Evolutionary conservation across 2,888 invertebrate species (phyloP).

Genomic region (Philaethria dido): DNA sequence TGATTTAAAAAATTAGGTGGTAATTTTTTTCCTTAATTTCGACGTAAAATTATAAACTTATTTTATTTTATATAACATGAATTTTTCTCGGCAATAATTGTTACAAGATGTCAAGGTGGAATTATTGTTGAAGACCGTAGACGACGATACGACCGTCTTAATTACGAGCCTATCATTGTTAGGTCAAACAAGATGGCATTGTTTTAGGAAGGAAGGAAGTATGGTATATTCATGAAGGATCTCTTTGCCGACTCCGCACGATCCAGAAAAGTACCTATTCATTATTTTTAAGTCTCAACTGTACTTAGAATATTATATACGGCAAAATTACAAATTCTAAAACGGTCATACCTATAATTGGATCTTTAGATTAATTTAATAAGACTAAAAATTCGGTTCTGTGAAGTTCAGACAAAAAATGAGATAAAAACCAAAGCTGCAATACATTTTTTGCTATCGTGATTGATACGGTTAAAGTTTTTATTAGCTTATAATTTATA

Average conservation of each 20-base stretch:
- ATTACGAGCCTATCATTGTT: constrained; percentile 5
- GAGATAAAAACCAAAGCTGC: constrained; percentile 37
- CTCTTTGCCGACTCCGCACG: not conserved
- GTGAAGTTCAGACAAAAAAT: not conserved
- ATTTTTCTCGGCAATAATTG: not conserved
- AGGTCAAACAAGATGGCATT: constrained; percentile 1
- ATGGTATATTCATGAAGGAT: constrained; percentile 1
- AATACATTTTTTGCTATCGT: not conserved
- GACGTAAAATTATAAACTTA: not conserved
- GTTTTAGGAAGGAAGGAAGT: constrained; percentile 18
- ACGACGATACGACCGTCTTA: constrained; percentile 1
- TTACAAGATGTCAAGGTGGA: constrained; percentile 10
- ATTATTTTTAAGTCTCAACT: too few species aligned
- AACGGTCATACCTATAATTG: not conserved
- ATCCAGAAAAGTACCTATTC: not conserved
- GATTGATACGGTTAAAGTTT: not conserved
- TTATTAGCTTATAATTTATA: not conserved
- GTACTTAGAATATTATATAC: too few species aligned
- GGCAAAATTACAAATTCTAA: not conserved
- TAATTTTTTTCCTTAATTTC: not conserved
- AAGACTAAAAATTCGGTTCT: not conserved
- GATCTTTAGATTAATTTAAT: not conserved
- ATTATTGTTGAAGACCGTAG: constrained; percentile 10
- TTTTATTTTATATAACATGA: constrained; percentile 1
- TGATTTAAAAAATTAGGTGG: not conserved